Percentiles rank a stretch among this genome's conserved stretches.
Evolutionary conservation across 2,797 vertebrate species (phyloP).

Genomic region (Malacoctenus gilli): DNA sequence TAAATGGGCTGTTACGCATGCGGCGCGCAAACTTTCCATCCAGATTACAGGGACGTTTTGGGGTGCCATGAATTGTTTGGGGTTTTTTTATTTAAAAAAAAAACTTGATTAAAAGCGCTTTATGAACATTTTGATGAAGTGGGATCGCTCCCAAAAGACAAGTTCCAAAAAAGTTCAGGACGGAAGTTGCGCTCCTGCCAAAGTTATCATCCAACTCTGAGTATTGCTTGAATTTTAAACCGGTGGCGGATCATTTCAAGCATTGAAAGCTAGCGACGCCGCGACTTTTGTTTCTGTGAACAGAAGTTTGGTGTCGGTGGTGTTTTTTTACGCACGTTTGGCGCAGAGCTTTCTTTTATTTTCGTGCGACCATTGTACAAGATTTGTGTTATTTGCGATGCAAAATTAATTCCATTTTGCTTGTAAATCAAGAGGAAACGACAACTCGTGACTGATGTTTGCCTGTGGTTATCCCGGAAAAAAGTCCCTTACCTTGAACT

Average conservation of each 20-base stretch:
- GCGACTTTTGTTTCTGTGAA: neutral
- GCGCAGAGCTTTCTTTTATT: slow-evolving; percentile 11
- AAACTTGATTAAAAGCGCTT: slow-evolving; percentile 1
- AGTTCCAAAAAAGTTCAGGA: slow-evolving; percentile 40
- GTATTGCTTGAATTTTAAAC: slow-evolving; percentile 2
- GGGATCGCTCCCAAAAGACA: slow-evolving; percentile 11
- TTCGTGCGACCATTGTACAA: neutral
- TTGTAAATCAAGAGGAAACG: neutral
- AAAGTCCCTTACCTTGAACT: slow-evolving; percentile 64
- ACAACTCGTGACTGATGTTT: neutral
- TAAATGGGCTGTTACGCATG: slow-evolving; percentile 57
- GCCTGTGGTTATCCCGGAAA: slow-evolving; percentile 24
- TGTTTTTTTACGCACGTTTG: slow-evolving; percentile 53
- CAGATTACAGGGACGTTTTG: neutral
- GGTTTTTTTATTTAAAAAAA: neutral
- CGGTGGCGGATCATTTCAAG: too few species aligned
- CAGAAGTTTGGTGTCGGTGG: neutral
- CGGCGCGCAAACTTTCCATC: slow-evolving; percentile 50
- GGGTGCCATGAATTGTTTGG: too few species aligned
- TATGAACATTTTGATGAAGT: slow-evolving; percentile 13
- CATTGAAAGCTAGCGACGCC: neutral
- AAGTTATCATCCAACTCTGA: slow-evolving; percentile 64
- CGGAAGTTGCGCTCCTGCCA: slow-evolving; percentile 45
- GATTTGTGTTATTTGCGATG: neutral
- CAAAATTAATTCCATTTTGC: neutral